Percentiles rank a stretch among this genome's conserved stretches.
Evolutionary conservation across 2,888 invertebrate species (phyloP).

Genomic region (Antheraea assamensis): DNA sequence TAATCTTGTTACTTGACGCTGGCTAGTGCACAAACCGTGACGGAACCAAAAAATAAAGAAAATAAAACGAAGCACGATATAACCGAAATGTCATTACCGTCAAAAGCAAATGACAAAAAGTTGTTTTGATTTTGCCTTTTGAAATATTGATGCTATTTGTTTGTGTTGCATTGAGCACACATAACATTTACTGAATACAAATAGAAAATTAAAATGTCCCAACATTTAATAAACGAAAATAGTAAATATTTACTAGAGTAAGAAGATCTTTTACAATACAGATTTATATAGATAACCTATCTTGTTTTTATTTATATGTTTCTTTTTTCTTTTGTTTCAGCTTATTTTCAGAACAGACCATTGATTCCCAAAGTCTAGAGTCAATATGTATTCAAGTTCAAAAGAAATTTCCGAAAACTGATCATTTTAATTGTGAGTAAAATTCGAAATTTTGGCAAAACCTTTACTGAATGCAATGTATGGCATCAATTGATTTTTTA

Average conservation of each 20-base stretch:
- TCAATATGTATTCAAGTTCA: slow-evolving; percentile 88
- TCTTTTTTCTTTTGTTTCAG: slow-evolving; percentile 64
- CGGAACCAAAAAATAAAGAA: no score
- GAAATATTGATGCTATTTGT: neutral
- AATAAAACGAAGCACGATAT: neutral
- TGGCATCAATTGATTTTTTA: neutral
- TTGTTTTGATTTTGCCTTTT: slow-evolving; percentile 10
- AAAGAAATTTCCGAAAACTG: slow-evolving; percentile 89
- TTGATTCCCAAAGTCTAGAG: slow-evolving; percentile 89
- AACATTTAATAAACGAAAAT: slow-evolving; percentile 72
- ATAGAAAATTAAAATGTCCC: slow-evolving; percentile 54
- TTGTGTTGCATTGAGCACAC: neutral
- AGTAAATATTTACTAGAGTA: slow-evolving; percentile 79
- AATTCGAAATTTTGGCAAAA: neutral
- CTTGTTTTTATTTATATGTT: slow-evolving; percentile 21
- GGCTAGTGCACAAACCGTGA: no score
- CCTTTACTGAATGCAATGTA: neutral
- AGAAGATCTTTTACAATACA: slow-evolving; percentile 38
- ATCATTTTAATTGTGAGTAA: slow-evolving; percentile 88
- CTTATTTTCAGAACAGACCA: slow-evolving; percentile 87
- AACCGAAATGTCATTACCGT: neutral
- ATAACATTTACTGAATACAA: neutral
- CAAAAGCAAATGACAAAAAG: slow-evolving; percentile 10
- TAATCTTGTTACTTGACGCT: no score
- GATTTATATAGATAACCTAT: slow-evolving; percentile 34